Evolutionary conservation across 2,888 invertebrate genomes (phyloP).

Genomic region (Calephelis perditalis): DNA sequence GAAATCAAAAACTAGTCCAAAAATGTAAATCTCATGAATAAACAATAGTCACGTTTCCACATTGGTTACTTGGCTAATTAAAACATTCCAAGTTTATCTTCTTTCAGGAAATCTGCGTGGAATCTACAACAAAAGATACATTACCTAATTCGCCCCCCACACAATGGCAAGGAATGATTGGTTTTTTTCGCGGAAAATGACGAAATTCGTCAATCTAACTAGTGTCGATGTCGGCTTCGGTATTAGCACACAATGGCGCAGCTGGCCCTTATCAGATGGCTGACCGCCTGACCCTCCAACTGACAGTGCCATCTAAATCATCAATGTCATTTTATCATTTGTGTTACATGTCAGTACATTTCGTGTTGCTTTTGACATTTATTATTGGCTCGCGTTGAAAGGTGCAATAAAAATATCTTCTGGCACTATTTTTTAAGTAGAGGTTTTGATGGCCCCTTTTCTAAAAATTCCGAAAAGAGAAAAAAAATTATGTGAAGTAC

Average conservation of each 20-base stretch:
- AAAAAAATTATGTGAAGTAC: too few species aligned
- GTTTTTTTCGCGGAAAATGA: conserved; percentile 22
- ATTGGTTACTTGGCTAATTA: background rate
- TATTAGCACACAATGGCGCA: conserved; percentile 37
- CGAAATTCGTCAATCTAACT: conserved; percentile 26
- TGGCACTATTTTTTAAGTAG: too few species aligned
- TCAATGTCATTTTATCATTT: background rate
- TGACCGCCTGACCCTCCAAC: conserved; percentile 26
- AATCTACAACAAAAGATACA: conserved; percentile 24
- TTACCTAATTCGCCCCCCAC: conserved; percentile 22
- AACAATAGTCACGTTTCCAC: background rate
- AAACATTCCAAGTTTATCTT: conserved; percentile 10
- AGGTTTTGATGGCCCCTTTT: too few species aligned
- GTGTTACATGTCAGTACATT: background rate
- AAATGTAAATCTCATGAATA: background rate
- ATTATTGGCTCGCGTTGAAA: too few species aligned
- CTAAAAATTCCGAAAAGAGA: too few species aligned
- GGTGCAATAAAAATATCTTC: too few species aligned
- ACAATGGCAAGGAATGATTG: conserved; percentile 25
- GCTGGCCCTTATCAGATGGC: conserved; percentile 28
- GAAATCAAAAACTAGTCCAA: background rate
- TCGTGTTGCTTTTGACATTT: background rate
- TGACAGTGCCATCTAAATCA: conserved; percentile 18
- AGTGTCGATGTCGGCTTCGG: conserved; percentile 23
- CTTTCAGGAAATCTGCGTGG: conserved; percentile 12